Conservation (phyloP, 2,797 vertebrate genomes). For the Chelonia mydas region DNA sequence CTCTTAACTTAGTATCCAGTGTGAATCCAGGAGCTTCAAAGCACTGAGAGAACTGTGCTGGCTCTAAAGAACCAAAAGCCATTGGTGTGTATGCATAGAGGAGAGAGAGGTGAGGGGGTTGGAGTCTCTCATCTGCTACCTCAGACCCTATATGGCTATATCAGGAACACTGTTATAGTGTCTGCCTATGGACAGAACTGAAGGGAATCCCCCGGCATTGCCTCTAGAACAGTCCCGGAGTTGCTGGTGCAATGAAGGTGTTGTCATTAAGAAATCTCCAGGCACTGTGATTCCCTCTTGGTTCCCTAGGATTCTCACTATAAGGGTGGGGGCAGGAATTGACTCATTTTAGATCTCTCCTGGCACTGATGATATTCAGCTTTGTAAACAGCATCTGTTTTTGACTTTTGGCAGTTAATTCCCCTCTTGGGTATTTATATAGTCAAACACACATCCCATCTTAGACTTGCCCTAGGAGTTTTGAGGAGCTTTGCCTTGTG, state of each 20-base stretch:
- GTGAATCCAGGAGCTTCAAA: conserved; percentile 9
- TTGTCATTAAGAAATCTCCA: background rate
- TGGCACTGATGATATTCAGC: background rate
- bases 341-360: background rate
- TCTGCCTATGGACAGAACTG: background rate
- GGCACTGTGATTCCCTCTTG: background rate
- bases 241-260: background rate
- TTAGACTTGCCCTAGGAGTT: background rate
- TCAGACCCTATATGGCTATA: background rate
- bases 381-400: background rate
- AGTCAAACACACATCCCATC: background rate
- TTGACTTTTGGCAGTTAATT: background rate
- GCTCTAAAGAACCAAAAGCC: background rate
- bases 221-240: background rate
- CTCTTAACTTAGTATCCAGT: background rate
- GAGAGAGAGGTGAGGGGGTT: background rate
- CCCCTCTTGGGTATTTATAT: background rate
- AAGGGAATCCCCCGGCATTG: background rate
- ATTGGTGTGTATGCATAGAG: background rate
- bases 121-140: background rate
- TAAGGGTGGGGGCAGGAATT: background rate
- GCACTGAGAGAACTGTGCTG: background rate
- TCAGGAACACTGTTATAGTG: background rate
- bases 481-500: background rate
- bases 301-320: background rate